Percentiles rank a stretch among this genome's conserved stretches.
Conservation (phyloP, 2,888 invertebrate genomes). For the Epicampocera succincta region DNA sequence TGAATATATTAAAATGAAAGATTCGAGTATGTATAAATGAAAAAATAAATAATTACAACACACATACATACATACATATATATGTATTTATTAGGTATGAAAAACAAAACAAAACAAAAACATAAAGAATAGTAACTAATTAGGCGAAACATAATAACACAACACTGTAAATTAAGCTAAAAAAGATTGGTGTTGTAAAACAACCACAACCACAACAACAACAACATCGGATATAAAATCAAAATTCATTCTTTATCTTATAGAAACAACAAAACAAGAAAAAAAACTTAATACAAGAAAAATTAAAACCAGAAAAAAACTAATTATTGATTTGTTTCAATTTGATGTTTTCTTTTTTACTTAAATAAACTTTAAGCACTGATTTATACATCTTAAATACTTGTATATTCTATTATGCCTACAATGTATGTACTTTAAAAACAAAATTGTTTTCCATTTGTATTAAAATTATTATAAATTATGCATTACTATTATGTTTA, state of each 20-base stretch:
- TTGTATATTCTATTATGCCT: slow-evolving; percentile 16
- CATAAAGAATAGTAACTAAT: slow-evolving; percentile 3
- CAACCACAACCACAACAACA: slow-evolving; percentile 8
- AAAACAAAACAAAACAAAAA: too few relatives aligned
- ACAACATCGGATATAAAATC: slow-evolving; percentile 5
- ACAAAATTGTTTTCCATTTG: slow-evolving; percentile 6
- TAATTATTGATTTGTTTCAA: slow-evolving; percentile 2
- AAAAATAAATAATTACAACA: too few relatives aligned
- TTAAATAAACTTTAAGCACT: slow-evolving; percentile 58
- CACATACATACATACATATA: neutral
- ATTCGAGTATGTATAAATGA: too few relatives aligned
- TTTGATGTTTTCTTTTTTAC: slow-evolving; percentile 27
- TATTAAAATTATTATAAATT: slow-evolving; percentile 29
- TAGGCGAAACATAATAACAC: slow-evolving; percentile 19
- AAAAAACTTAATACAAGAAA: slow-evolving; percentile 2
- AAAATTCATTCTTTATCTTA: slow-evolving; percentile 21
- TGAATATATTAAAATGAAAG: too few relatives aligned
- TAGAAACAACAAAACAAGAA: neutral
- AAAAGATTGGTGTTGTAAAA: slow-evolving; percentile 35
- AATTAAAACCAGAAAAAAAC: slow-evolving; percentile 2
- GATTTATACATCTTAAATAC: slow-evolving; percentile 24
- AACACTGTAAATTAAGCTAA: slow-evolving; percentile 32
- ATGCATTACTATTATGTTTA: slow-evolving; percentile 16
- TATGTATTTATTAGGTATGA: too few relatives aligned
- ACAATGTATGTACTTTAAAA: slow-evolving; percentile 41